Base-by-base conservation (phyloP, 2,113 vertebrate species). In the Cyphomyrus plagiostoma region DNA sequence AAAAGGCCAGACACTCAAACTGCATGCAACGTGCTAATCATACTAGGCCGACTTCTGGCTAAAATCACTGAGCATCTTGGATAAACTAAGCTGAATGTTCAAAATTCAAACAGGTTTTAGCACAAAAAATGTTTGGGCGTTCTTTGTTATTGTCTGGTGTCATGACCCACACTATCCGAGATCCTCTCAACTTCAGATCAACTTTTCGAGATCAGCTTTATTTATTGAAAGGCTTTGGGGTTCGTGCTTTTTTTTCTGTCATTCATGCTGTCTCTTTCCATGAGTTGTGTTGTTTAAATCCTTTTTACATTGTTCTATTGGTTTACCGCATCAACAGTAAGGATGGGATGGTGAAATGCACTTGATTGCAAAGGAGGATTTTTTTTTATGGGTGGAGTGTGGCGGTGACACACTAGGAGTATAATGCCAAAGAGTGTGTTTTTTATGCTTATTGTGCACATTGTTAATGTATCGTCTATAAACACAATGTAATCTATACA, bases 381-480 rank as follows among this genome's bases (percentile, higher is more conserved):
- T 70, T 35, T 30, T 89, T 46, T 58, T 9, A 52, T 50, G 42
- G 89, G 90, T 50, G 42, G 89, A 91, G 80, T 92, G 89, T 92
- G 91, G 17, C 46, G 49, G 46, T 89, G 90, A 87, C 89, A 91
- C 88, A 90, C 49, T 84, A 86, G 77, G 89, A 92, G 89, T 91
- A 89, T 88, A 90, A 94, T 93, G 94, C 94, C 95, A 96, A 96
- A 96, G 94, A 95, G 92, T 94, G 92, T 91, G 92, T 92, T 86
- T 90, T 90, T 39, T 84, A 87, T 91, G 39, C 9, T 58, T 50
- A 80, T 92, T 87, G 39, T 90, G 88, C 80, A 91, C 48, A 23
- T 90, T 89, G 8, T 90, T 82, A 83, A 88, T 83, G 82, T 45
- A 39, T 91, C 56, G 66, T 92, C 90, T 91, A 88, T 93, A 92